These are phyloP conservation scores for Polydesmus complanatus DNA, from an alignment of 2,888 invertebrate species.

Conservation along the genomic window DNA sequence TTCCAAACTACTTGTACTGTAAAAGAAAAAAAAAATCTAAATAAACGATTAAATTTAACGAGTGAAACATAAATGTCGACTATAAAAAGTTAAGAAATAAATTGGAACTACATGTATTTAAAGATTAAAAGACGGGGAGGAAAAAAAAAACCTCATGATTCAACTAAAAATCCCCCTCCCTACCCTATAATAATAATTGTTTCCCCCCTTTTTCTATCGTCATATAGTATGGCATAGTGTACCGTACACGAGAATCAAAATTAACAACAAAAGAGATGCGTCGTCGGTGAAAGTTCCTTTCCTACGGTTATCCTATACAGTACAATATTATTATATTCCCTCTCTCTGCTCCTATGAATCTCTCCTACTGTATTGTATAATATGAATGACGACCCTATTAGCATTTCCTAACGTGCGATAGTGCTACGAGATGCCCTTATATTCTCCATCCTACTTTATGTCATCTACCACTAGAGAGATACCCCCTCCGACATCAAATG, in stretches of 20 bases:
- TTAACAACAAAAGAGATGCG: background rate
- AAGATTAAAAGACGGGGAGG: background rate
- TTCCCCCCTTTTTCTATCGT: background rate
- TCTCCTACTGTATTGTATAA: too few relatives aligned
- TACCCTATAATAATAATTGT: background rate
- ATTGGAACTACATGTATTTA: background rate
- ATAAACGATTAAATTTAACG: background rate
- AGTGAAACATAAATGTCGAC: background rate
- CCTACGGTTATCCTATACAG: too few relatives aligned
- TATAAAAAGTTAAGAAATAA: background rate
- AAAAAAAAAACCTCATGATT: background rate
- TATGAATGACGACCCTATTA: background rate
- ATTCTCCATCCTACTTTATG: background rate
- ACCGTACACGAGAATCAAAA: background rate
- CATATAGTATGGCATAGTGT: background rate
- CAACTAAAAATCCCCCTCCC: background rate
- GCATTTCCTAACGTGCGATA: background rate
- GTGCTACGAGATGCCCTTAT: background rate
- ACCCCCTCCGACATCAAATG: background rate
- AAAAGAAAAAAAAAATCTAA: background rate
- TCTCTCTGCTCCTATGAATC: too few relatives aligned
- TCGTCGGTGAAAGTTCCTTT: too few relatives aligned
- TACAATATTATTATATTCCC: too few relatives aligned
- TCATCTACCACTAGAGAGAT: background rate
- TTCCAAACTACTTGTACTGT: too few relatives aligned